Conservation (phyloP, 2,113 vertebrate genomes). For the Hyperopisus bebe region DNA sequence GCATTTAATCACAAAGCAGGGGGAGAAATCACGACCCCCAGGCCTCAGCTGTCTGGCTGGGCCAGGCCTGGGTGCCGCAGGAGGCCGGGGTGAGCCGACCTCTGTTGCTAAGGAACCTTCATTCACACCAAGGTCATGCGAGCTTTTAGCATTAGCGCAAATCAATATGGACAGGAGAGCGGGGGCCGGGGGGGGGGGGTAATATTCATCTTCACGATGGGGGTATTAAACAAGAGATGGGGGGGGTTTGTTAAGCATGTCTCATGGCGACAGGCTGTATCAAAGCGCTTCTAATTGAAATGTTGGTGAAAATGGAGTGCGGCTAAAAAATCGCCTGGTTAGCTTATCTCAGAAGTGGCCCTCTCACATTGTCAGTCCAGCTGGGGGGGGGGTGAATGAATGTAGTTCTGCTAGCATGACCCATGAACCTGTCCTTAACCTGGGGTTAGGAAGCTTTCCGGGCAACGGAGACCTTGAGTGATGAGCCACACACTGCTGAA, state of each 20-base stretch:
- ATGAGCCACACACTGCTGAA: background rate
- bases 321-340: constrained; percentile 31
- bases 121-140: constrained; percentile 56
- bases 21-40: constrained; percentile 56
- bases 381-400: constrained; percentile 52
- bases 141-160: constrained; percentile 59
- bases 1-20: constrained; percentile 63
- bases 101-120: constrained; percentile 56
- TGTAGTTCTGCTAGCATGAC: constrained; percentile 50
- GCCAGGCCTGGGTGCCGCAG: constrained; percentile 30
- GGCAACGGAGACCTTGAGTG: constrained; percentile 41
- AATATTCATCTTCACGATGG: constrained; percentile 62
- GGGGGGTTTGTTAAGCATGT: constrained; percentile 31
- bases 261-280: constrained; percentile 28
- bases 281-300: constrained; percentile 37
- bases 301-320: constrained; percentile 22
- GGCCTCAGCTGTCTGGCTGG: constrained; percentile 47
- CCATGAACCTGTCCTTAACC: constrained; percentile 57
- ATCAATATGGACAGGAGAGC: constrained; percentile 54
- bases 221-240: constrained; percentile 42
- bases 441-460: constrained; percentile 62
- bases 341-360: constrained; percentile 35
- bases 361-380: constrained; percentile 22
- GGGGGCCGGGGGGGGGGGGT: constrained; percentile 24
- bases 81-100: constrained; percentile 26